phyloP scores from a whole-genome alignment of 2,888 invertebrate species.

The Stenichneumon culpator region DNA sequence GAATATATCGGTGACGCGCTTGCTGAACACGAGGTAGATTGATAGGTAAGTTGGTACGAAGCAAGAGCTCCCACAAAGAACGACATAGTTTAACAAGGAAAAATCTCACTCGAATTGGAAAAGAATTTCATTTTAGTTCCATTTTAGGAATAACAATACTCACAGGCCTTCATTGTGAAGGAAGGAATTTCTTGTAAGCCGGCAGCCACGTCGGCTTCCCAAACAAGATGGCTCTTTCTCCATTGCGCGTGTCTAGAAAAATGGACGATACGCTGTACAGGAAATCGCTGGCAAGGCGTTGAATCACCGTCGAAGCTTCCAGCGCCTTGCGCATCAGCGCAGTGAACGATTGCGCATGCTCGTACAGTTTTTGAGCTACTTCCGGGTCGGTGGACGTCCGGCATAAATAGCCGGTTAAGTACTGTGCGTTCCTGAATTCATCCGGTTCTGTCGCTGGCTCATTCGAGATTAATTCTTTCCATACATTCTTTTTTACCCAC shows the following conservation, averaged over 20 bases:
- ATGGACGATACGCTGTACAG: constrained; percentile 74
- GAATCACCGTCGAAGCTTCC: background rate
- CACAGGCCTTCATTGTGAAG: constrained; percentile 76
- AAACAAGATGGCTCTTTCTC: constrained; percentile 82
- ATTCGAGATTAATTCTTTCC: too few species aligned
- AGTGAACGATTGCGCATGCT: background rate
- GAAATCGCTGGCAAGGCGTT: constrained; percentile 60
- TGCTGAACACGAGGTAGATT: background rate
- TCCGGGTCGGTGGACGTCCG: background rate
- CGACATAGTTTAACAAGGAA: background rate
- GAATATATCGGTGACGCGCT: background rate
- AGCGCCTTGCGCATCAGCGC: background rate
- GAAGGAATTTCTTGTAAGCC: constrained; percentile 72
- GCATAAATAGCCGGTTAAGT: background rate
- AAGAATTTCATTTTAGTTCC: background rate
- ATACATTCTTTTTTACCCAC: too few species aligned
- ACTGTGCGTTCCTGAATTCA: background rate
- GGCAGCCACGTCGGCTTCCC: constrained; percentile 81
- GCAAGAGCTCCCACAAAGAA: background rate
- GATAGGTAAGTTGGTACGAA: background rate
- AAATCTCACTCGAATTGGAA: background rate
- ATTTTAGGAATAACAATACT: constrained; percentile 71
- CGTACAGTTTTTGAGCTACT: background rate
- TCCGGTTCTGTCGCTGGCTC: too few species aligned
- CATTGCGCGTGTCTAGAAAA: constrained; percentile 83